Percentiles rank a stretch among this genome's conserved stretches.
Conservation (phyloP, 2,797 vertebrate species). For the Pagetopsis macropterus region DNA sequence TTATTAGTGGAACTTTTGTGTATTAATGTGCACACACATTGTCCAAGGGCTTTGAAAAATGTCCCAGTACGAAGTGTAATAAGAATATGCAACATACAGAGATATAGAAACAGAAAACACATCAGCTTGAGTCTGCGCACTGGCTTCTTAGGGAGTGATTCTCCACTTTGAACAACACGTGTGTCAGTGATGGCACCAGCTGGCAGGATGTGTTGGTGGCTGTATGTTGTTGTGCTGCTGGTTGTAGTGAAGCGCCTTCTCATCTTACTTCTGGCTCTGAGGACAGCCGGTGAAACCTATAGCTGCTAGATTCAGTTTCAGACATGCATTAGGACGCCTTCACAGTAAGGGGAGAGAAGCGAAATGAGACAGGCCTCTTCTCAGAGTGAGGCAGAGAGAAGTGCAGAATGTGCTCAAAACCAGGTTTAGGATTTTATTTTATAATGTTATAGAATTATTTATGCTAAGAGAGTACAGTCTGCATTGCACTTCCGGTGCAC, state of each 20-base stretch:
- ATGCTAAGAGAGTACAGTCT: neutral
- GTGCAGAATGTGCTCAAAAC: slow-evolving; percentile 8
- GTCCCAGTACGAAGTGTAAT: no score
- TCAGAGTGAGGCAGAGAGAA: slow-evolving; percentile 2
- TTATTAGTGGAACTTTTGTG: no score
- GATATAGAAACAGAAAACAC: neutral
- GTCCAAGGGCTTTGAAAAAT: no score
- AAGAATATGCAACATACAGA: no score
- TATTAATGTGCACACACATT: no score
- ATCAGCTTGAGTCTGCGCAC: neutral
- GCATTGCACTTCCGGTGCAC: neutral
- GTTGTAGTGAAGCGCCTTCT: slow-evolving; percentile 52
- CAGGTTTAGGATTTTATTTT: neutral
- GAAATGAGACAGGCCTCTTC: slow-evolving; percentile 11
- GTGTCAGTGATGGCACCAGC: neutral
- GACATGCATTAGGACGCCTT: slow-evolving; percentile 25
- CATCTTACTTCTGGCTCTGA: slow-evolving; percentile 56
- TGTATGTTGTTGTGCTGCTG: slow-evolving; percentile 34
- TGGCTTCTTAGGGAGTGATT: neutral
- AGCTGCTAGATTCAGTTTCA: slow-evolving; percentile 58
- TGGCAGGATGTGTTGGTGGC: neutral
- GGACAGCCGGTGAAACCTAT: slow-evolving; percentile 49
- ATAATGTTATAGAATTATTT: neutral
- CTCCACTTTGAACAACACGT: slow-evolving; percentile 17
- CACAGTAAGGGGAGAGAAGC: slow-evolving; percentile 8